Base-by-base conservation (phyloP, 30 jellyfish, hydroid and myxozoan species). In the Euphysa ruthae region DNA sequence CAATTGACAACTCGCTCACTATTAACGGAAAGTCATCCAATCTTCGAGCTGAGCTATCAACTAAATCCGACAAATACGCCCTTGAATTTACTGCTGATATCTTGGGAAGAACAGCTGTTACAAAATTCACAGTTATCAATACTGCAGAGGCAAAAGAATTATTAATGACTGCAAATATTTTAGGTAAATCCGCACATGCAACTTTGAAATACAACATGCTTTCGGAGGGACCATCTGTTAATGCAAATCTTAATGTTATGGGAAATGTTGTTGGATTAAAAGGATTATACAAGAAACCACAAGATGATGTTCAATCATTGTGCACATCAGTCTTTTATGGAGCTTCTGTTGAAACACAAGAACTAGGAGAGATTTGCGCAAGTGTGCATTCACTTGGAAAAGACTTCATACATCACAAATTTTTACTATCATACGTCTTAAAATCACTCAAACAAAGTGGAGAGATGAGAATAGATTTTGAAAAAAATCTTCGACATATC, bases 371-470 rank as follows among this genome's bases (percentile, higher is more conserved):
- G 16, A 8, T 23, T 22, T 68, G 80, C 24, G 21, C 52, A 14
- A 49, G 3, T 0, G 25, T 30, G 19, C 28, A 49, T 49, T 43
- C 55, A 2, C n/a, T 68, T 21, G 75, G 49, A 12, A 43, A 26
- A 68, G 51, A 5, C 1, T 68, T 30, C 49, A 6, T 68, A 13
- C 80, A 68, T 14, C 44, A 52, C 4, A 8, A 13, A 31, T 20
- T 49, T 22, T 23, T 29, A 3, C 32, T 49, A 14, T 8, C 46
- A 21, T 57, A 20, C 14, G 52, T 30, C 13, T 4, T 44, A 32
- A 43, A 52, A 19, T 51, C 28, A 20, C 24, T 66, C 82, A 58
- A 86, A 70, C 78, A 74, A 69, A 78, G 81, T 25, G 90, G 80
- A 4, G 88, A 66, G 26, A 27, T 85, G 66, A 35, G 58, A 12